A percentile compares a stretch with the other conserved stretches of the same genome.
These are phyloP conservation scores for Cryptophagus acutangulus DNA, from an alignment of 2,888 invertebrate genomes.

Conservation along the genomic window DNA sequence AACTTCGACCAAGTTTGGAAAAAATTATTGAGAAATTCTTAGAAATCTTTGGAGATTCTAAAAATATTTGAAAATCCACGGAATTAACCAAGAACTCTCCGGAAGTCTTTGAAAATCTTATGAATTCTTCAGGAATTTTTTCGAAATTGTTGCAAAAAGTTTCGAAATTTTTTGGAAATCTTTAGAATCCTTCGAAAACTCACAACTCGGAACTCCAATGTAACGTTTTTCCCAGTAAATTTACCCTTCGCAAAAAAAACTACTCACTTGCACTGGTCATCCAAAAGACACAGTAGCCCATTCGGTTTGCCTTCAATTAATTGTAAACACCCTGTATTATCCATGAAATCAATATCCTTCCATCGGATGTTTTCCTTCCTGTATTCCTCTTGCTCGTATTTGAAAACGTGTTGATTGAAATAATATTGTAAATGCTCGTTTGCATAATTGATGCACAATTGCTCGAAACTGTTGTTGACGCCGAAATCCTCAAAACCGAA, in stretches of 20 bases:
- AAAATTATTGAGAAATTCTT: not conserved
- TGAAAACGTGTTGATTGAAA: slow-evolving; percentile 97
- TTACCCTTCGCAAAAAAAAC: not conserved
- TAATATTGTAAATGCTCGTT: slow-evolving; percentile 97
- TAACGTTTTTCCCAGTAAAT: no score
- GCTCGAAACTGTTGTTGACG: slow-evolving; percentile 87
- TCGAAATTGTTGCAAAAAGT: no score
- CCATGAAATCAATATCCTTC: slow-evolving; percentile 94
- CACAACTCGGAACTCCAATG: no score
- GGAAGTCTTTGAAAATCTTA: no score
- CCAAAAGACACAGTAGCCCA: slow-evolving; percentile 83
- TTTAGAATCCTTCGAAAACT: no score
- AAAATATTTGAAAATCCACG: no score
- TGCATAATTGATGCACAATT: slow-evolving; percentile 95
- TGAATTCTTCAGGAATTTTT: no score
- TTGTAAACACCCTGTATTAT: slow-evolving; percentile 91
- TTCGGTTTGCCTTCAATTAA: slow-evolving; percentile 88
- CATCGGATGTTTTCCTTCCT: slow-evolving; percentile 87
- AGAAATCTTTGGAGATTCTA: not conserved
- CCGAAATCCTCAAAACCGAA: slow-evolving; percentile 97
- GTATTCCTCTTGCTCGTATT: slow-evolving; percentile 96
- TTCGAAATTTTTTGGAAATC: no score
- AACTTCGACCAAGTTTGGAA: not conserved
- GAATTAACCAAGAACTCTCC: no score
- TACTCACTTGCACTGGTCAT: slow-evolving; percentile 91